Evolutionary conservation across 2,113 vertebrate genomes (phyloP), one percentile per base, ranked within the genome.

Genomic region (Equus quagga): DNA sequence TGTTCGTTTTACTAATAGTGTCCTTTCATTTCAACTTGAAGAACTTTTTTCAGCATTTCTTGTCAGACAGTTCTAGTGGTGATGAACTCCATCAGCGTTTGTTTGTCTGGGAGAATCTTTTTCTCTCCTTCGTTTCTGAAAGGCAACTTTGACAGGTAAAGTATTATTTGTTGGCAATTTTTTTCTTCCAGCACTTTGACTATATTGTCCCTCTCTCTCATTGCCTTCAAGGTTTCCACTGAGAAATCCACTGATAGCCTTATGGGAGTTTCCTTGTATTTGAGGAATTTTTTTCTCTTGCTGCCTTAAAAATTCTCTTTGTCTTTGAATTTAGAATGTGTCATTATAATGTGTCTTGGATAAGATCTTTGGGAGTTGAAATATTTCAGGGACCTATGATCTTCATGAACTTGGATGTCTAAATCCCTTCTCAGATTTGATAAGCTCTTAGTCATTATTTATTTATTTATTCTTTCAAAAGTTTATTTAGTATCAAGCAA

Each of bases 401-500:
- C 19, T 85, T 85, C 23, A 44, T 85, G 46, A 56, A 76, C 60
- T 67, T 56, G 46, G 36, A 76, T 65, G 70, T 65, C 46, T 65
- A 65, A 93, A 76, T 76, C 36, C 33, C 33, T 64, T 41, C n/a
- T 2, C 46, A 76, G 46, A 54, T 93, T 85, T 85, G 51, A 1
- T 56, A 60, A 51, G 13, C 41, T 94, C 41, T 60, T 9, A 41
- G 33, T 62, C 2, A 70, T 69, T 70, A 91, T 41, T 41, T 41
- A 41, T 41, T 41, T 41, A 41, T 41, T 41, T 41, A 41, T 99
- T 99, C 98, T 99, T 99, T 99, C 99, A 99, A 99, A 99, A 99
- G 98, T 99, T 99, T 99, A 99, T 99, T 99, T 99, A 99, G 99
- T 99, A 99, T 99, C 99, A 99, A 99, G 99, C 99, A 99, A 99